Conservation (phyloP, 2,113 vertebrate genomes). For the Andinoacara biseriatus region DNA sequence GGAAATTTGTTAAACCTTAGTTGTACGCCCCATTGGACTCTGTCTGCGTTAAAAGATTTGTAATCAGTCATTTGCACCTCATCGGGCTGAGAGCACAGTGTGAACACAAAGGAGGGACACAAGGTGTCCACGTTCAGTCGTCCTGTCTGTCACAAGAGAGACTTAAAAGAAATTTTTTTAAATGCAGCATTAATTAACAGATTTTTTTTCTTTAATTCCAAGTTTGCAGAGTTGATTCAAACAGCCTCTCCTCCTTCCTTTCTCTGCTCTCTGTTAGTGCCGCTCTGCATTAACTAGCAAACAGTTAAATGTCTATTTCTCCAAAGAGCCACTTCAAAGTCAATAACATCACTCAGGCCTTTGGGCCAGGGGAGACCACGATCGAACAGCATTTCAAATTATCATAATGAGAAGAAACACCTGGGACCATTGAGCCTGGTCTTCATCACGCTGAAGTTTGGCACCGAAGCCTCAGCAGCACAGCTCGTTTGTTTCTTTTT, state of each 20-base stretch:
- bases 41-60: conserved; percentile 1
- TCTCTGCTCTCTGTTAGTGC: not conserved
- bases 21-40: not conserved
- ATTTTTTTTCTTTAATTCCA: not conserved
- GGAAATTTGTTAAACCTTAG: not conserved
- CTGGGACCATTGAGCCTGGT: conserved; percentile 36
- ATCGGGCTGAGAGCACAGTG: conserved; percentile 7
- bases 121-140: not conserved
- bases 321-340: conserved; percentile 64
- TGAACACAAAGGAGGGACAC: conserved; percentile 27
- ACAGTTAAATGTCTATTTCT: conserved; percentile 44
- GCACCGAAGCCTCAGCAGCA: not conserved
- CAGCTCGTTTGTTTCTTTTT: conserved; percentile 22
- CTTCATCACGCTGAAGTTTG: conserved; percentile 36
- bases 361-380: conserved; percentile 31
- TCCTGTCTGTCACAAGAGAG: conserved; percentile 19
- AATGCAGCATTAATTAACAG: not conserved
- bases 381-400: conserved; percentile 62
- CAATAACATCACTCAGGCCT: conserved; percentile 56
- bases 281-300: conserved; percentile 14
- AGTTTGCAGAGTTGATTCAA: not conserved
- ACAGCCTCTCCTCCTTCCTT: not conserved
- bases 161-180: not conserved
- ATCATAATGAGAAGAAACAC: conserved; percentile 63
- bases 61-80: conserved; percentile 38